Evolutionary conservation across 2,113 vertebrate genomes (phyloP).

Genomic region (Rallus limicola): DNA sequence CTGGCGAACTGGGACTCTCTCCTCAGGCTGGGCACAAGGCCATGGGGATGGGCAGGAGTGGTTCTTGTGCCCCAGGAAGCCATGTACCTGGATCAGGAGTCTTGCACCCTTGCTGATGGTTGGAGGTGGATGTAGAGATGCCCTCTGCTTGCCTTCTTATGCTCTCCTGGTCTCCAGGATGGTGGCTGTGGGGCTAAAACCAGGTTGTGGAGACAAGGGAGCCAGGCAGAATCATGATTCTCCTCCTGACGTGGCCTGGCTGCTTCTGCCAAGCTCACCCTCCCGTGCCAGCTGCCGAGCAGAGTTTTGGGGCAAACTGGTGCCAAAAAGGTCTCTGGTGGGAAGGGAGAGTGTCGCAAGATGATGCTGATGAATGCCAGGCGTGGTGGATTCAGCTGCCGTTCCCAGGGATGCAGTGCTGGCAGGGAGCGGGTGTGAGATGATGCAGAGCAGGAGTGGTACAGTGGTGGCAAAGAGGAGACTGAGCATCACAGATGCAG

Average conservation of each 20-base stretch:
- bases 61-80: neutral
- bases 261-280: neutral
- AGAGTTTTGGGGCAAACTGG: neutral
- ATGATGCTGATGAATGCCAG: accelerated
- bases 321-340: neutral
- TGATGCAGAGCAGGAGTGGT: accelerated
- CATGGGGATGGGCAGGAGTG: neutral
- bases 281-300: accelerated
- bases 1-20: neutral
- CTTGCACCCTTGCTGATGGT: neutral
- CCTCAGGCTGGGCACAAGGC: neutral
- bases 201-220: neutral
- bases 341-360: neutral
- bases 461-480: neutral
- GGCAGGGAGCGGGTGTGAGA: accelerated
- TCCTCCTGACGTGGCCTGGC: neutral
- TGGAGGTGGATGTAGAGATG: neutral
- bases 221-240: neutral
- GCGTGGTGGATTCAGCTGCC: neutral
- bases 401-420: neutral
- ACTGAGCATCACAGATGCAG: neutral
- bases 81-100: neutral
- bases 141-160: neutral
- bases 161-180: neutral
- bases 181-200: neutral